Conservation (phyloP, 2,113 vertebrate genomes). For the Plecotus auritus region DNA sequence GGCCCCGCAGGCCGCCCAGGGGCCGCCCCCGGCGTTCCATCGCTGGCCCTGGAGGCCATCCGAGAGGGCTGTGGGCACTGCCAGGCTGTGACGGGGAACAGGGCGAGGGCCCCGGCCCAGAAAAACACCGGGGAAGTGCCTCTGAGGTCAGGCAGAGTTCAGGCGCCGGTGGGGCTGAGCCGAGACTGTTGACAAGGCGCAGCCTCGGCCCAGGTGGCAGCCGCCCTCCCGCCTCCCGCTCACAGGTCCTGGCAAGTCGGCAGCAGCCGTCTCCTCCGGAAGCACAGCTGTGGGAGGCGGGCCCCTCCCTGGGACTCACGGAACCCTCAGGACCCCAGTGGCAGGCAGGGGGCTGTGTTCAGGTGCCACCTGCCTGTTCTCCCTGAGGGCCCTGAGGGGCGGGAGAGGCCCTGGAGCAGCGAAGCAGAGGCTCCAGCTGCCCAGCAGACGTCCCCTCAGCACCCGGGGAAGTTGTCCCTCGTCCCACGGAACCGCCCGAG, state of each 20-base stretch:
- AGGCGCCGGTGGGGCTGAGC: conserved; percentile 67
- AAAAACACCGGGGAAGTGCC: background rate
- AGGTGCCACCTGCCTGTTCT: background rate
- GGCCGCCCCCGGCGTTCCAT: rapidly evolving
- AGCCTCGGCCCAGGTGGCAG: conserved; percentile 71
- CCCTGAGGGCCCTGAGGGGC: background rate
- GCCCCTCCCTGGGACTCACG: background rate
- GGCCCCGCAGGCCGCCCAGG: background rate
- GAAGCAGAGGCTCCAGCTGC: background rate
- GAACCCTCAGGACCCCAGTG: rapidly evolving
- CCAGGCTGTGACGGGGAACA: background rate
- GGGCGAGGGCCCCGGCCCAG: background rate
- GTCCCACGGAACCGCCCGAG: rapidly evolving
- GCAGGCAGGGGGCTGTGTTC: background rate
- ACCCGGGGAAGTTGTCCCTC: rapidly evolving
- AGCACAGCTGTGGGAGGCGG: conserved; percentile 70
- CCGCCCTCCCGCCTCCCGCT: conserved; percentile 62
- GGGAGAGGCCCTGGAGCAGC: background rate
- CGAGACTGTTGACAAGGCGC: conserved; percentile 54
- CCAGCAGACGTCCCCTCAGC: background rate
- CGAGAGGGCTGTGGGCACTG: background rate
- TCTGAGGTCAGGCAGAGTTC: conserved; percentile 73
- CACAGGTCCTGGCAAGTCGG: conserved; percentile 75
- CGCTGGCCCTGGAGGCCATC: background rate
- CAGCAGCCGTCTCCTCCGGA: conserved; percentile 53